Evolutionary conservation across 2,888 invertebrate genomes (phyloP), one percentile per base, ranked within the genome.

Genomic region (Colostygia pectinataria): DNA sequence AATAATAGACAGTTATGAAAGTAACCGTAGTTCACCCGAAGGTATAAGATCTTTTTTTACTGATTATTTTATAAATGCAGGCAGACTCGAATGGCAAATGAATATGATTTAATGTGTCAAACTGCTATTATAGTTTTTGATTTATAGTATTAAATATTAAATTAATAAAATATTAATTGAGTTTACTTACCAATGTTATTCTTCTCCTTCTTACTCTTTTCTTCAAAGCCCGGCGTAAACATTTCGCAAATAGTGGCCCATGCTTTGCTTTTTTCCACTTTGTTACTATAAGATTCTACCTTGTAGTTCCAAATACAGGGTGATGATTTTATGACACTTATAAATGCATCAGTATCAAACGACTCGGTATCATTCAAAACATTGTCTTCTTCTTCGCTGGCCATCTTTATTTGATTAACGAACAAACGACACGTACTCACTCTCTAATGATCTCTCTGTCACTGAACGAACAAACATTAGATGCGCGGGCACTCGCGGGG

Each of bases 161-260:
- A 40, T 40, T 40, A 40, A 44, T 36, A 44, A 44, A 28, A 43
- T 27, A 29, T 28, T 24, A 24, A 34, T 25, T 43, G 33, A 41
- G 24, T 32, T 32, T 44, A 44, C 44, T 44, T 36, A 44, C 44
- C 44, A 37, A 44, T 43, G 25, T 28, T 43, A 42, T 43, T 39
- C 38, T 43, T 47, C 29, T 47, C 47, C 42, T 49, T 38, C 41
- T 49, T 49, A 49, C 48, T 49, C 48, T 38, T 49, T 49, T 49
- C 20, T 49, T 49, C 48, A 49, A 49, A 49, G 23, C 48, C 42
- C 25, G 42, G 42, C 48, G 42, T 49, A 49, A 49, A 49, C 42
- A 43, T 49, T 49, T 49, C 43, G 43, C 49, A 43, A 49, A 49
- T 49, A 49, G 43, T 46, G 28, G 46, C 39, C 46, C 39, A 45